Percentiles rank a stretch among this genome's conserved stretches.
Conservation (phyloP, 2,113 vertebrate species). For the Oenanthe oenanthe region DNA sequence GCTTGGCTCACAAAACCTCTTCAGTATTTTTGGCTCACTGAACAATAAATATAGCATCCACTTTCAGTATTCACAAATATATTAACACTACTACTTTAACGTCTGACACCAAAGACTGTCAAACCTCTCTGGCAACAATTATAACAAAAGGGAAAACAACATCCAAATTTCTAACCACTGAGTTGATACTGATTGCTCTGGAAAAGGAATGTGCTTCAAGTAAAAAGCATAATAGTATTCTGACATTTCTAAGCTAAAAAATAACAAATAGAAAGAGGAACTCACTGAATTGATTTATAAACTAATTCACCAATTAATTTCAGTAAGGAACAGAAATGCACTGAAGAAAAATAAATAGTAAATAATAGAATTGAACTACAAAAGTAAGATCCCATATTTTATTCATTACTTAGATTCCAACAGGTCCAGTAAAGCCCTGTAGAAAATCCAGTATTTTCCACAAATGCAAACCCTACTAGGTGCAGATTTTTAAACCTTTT, state of each 20-base stretch:
- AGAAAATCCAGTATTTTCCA: neutral
- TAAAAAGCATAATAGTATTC: neutral
- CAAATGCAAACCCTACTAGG: neutral
- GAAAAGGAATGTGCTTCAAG: neutral
- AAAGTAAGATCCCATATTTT: neutral
- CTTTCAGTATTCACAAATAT: neutral
- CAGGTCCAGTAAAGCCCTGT: neutral
- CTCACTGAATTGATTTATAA: neutral
- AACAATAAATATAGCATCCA: neutral
- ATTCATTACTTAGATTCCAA: neutral
- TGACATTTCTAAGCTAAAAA: neutral
- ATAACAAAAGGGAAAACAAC: neutral
- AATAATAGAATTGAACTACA: neutral
- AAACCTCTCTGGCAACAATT: neutral
- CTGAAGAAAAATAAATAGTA: neutral
- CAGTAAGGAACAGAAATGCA: neutral
- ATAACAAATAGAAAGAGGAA: neutral
- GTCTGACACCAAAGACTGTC: neutral
- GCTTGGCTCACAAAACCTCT: neutral
- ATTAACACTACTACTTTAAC: neutral
- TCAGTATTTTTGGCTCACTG: neutral
- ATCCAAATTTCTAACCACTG: neutral
- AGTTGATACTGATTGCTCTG: neutral
- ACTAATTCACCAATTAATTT: neutral
- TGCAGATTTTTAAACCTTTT: neutral